Evolutionary conservation across 2,888 invertebrate species (phyloP).

Genomic region (Rhaphigaster nebulosa): DNA sequence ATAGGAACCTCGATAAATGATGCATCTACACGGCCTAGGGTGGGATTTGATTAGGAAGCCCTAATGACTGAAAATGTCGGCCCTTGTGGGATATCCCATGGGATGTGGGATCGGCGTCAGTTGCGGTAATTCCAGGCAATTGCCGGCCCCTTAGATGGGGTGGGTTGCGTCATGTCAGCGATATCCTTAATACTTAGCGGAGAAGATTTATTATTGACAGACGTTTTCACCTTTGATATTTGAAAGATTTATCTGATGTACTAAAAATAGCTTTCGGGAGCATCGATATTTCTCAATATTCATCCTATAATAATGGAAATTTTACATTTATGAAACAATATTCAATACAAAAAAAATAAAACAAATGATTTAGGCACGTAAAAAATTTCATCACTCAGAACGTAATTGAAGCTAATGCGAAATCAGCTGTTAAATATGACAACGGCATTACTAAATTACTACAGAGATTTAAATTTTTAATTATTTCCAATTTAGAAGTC

Average conservation of each 20-base stretch:
- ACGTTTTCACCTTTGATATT: neutral
- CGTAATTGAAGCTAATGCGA: too few relatives aligned
- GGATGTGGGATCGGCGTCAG: constrained; percentile 25
- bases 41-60: constrained; percentile 47
- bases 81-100: constrained; percentile 35
- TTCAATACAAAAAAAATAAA: too few relatives aligned
- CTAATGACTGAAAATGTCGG: constrained; percentile 27
- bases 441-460: too few relatives aligned
- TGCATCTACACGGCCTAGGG: constrained; percentile 27
- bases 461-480: too few relatives aligned
- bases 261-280: neutral
- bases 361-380: too few relatives aligned
- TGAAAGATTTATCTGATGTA: neutral
- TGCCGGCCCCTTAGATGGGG: neutral
- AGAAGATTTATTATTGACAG: neutral
- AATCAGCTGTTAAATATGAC: too few relatives aligned
- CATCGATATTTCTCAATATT: neutral
- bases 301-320: too few relatives aligned
- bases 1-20: constrained; percentile 46
- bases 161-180: neutral
- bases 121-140: neutral
- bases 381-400: too few relatives aligned
- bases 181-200: neutral
- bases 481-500: too few relatives aligned
- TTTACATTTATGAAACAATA: too few relatives aligned